Evolutionary conservation across 2,113 vertebrate genomes (phyloP), one percentile per base, ranked within the genome.

Genomic region (Phodopus roborovskii): DNA sequence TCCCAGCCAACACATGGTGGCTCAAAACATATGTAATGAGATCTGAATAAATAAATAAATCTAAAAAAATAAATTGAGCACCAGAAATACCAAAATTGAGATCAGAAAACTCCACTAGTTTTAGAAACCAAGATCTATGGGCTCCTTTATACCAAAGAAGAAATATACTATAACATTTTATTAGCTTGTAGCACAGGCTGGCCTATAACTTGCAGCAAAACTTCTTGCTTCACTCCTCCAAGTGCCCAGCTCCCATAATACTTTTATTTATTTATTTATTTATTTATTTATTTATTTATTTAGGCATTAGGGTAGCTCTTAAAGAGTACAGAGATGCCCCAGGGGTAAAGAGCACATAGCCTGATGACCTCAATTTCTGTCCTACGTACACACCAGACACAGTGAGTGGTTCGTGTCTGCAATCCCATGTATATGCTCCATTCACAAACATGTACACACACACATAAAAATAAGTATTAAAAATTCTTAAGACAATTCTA

Each of bases 91-190:
- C 11, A n/a, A 89, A 73, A 73, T n/a, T 94, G 78, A 91, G 28
- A 53, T 58, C 48, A 92, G n/a, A 94, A 45, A 96, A 93, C 20
- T 13, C 91, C 28, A 92, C 30, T 77, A 96, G 36, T 77, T 68
- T 77, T 78, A 97, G 48, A 85, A 93, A 86, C 77, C 56, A 93
- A 94, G 60, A 90, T 73, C 15, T 11, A 6, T 77, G n/a, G 87
- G 1, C 13, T 88, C 28, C 50, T 95, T 93, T 85, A 90, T 3
- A 84, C 5, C n/a, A 95, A 84, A 20, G n/a, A 95, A 86, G 84
- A 94, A 92, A 91, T 11, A 84, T 0, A 93, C 36, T 19, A 56
- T n/a, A 87, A 13, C 5, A 82, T 81, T 48, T 77, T 30, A 77
- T 33, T 56, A 36, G 50, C 42, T n/a, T 30, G 42, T 56, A 36